Evolutionary conservation across 2,797 vertebrate genomes (phyloP), one percentile per base, ranked within the genome.

Genomic region (Agapornis canus): DNA sequence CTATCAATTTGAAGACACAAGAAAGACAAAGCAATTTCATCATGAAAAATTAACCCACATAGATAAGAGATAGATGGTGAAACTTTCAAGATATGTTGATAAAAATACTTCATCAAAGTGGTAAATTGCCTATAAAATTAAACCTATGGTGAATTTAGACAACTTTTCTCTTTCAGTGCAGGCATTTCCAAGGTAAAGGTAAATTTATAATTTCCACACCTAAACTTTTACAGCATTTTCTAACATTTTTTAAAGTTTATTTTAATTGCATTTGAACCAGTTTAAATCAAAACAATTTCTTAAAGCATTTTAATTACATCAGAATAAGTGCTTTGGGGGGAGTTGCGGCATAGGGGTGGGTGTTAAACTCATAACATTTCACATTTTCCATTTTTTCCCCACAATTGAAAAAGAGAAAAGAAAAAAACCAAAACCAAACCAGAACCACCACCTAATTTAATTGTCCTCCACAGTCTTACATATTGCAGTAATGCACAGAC

Each of bases 21-120:
- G 94, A 73, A 48, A 97, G 93, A 97, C 95, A 97, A 96, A 95
- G 89, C 79, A 45, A 63, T 92, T 97, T 93, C 90, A 75, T 79
- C 76, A 70, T 48, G 91, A 94, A 95, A 96, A 96, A 95, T 95
- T 95, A 95, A 96, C 94, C 73, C 70, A 76, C 63, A 59, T 48
- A 95, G 96, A 92, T 94, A 92, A 95, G 70, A 48, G 82, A 48
- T 5, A 57, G 90, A 84, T 82, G 66, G 48, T 43, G 59, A 95
- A 95, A 95, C 73, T 45, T 95, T 72, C 2, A 20, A 94, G 90
- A 90, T 88, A 9, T 5, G 14, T 23, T 14, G 43, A 84, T 90
- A 90, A 59, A 61, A 15, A 22, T 72, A 7, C 75, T 91, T 60
- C 47, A 75, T 82, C 69, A 70, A 70, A 87, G 82, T 31, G 12